These are phyloP conservation scores for Altica lythri DNA, from an alignment of 2,888 invertebrate species.

Conservation along the genomic window DNA sequence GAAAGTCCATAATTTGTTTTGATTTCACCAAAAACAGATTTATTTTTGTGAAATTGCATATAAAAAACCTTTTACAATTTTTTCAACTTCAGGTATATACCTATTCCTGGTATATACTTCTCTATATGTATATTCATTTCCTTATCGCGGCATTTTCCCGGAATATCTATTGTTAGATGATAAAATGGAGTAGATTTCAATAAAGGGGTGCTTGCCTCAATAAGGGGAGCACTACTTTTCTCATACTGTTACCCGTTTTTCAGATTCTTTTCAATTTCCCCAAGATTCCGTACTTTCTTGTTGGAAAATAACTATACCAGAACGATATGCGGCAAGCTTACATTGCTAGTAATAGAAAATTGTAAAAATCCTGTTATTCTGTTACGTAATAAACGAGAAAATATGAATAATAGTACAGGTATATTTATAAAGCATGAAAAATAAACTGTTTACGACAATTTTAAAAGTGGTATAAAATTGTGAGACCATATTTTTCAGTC, in stretches of 20 bases:
- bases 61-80: too few species aligned
- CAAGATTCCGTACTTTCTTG: constrained; percentile 21
- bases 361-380: constrained; percentile 41
- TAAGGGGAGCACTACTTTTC: constrained; percentile 5
- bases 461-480: too few species aligned
- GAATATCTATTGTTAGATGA: constrained; percentile 7
- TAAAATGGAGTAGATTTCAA: constrained; percentile 23
- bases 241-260: constrained; percentile 24
- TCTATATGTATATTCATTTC: background rate
- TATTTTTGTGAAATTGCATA: background rate
- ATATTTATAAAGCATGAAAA: too few species aligned
- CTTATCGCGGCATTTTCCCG: constrained; percentile 11
- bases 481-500: too few species aligned
- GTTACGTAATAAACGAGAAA: too few species aligned
- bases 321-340: constrained; percentile 18
- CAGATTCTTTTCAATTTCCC: constrained; percentile 36
- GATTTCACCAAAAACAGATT: background rate
- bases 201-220: constrained; percentile 16
- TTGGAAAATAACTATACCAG: constrained; percentile 26
- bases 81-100: too few species aligned
- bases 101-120: too few species aligned
- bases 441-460: too few species aligned
- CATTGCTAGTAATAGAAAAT: constrained; percentile 38
- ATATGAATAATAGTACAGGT: constrained; percentile 14
- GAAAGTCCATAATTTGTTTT: constrained; percentile 2